Percentiles rank a stretch among this genome's conserved stretches.
Evolutionary conservation across 2,113 vertebrate species (phyloP).

Genomic region (Nothocercus julius): DNA sequence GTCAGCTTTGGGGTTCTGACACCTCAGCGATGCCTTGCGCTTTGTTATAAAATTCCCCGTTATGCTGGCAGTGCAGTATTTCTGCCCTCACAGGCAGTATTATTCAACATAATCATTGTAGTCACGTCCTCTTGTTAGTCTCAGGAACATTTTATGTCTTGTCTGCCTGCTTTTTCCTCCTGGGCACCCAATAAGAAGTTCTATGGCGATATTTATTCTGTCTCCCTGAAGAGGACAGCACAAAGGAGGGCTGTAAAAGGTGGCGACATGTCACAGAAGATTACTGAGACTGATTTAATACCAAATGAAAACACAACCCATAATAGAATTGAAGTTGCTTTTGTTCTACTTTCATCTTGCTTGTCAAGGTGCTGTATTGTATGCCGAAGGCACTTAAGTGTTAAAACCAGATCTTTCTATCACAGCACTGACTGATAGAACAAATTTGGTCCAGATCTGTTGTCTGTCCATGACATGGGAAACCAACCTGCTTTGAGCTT

Average conservation of each 20-base stretch:
- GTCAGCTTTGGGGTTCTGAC: not conserved
- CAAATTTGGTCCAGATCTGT: not conserved
- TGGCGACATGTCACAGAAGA: not conserved
- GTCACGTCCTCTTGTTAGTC: fast-evolving
- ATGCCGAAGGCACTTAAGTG: fast-evolving
- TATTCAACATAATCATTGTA: fast-evolving
- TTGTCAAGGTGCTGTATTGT: not conserved
- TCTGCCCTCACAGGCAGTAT: fast-evolving
- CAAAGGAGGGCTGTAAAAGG: not conserved
- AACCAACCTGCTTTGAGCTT: not conserved
- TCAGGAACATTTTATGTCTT: fast-evolving
- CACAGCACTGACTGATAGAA: not conserved
- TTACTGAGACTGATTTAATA: conserved; percentile 5
- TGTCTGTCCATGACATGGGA: not conserved
- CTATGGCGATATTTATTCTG: not conserved
- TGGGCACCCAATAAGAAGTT: not conserved
- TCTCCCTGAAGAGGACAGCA: not conserved
- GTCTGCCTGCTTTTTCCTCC: not conserved
- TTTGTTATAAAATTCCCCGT: fast-evolving
- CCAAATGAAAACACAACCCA: not conserved
- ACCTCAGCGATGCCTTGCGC: not conserved
- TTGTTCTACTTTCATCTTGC: not conserved
- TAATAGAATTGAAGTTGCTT: not conserved
- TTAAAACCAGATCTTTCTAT: not conserved
- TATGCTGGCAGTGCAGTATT: not conserved